Evolutionary conservation across 2,113 vertebrate genomes (phyloP).

Genomic region (Aix galericulata): DNA sequence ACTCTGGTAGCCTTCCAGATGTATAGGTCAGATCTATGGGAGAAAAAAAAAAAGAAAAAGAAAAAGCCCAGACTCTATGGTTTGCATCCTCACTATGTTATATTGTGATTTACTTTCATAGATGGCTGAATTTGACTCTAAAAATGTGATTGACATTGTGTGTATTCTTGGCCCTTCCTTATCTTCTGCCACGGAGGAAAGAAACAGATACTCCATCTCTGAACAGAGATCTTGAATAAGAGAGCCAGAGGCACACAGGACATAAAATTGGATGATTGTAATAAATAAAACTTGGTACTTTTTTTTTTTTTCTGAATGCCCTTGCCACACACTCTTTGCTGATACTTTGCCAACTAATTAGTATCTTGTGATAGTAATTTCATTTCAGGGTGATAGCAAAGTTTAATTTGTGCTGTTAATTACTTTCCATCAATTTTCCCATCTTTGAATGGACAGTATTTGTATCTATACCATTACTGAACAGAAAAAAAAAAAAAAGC

Average conservation of each 20-base stretch:
- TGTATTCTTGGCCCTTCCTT: neutral
- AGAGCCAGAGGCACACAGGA: neutral
- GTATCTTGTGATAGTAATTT: neutral
- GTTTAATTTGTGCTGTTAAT: conserved; percentile 46
- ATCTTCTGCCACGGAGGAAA: neutral
- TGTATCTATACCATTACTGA: neutral
- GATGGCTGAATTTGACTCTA: neutral
- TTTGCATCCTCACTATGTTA: neutral
- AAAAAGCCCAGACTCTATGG: neutral
- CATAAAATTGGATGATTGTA: neutral
- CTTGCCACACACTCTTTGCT: neutral
- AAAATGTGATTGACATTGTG: neutral
- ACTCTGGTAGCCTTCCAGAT: neutral
- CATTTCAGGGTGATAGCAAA: neutral
- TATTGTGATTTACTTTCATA: neutral
- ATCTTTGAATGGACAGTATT: neutral
- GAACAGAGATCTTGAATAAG: neutral
- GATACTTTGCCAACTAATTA: conserved; percentile 31
- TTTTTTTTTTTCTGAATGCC: neutral
- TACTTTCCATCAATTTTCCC: conserved; percentile 29
- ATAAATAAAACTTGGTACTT: neutral
- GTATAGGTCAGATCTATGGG: neutral
- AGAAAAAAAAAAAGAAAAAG: neutral
- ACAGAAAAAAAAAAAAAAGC: neutral
- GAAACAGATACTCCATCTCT: neutral